Percentiles rank a stretch among this genome's conserved stretches.
Conservation (phyloP, 2,113 vertebrate species). For the Blennius ocellaris region DNA sequence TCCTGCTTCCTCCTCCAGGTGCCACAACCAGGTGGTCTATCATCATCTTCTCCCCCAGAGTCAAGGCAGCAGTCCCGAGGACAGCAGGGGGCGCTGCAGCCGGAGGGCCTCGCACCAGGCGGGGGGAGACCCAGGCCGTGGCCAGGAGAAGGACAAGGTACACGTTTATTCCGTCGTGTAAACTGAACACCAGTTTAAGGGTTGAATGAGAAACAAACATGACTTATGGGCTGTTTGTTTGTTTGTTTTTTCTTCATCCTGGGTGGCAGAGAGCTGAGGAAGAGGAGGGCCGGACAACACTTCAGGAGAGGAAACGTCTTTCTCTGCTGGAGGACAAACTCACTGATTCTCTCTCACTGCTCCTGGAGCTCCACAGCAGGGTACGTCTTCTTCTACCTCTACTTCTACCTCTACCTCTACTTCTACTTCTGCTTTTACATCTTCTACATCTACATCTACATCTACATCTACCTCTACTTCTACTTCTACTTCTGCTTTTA, state of each 20-base stretch:
- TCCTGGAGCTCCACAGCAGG: conserved; percentile 78
- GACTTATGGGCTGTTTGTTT: not conserved
- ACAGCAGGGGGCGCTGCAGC: conserved; percentile 21
- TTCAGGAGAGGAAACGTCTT: conserved; percentile 61
- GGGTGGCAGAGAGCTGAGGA: conserved; percentile 55
- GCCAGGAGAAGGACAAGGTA: conserved; percentile 16
- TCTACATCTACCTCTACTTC: too few relatives aligned
- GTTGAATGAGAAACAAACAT: too few relatives aligned
- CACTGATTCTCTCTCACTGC: conserved; percentile 72
- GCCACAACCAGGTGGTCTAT: conserved; percentile 53
- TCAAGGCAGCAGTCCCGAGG: not conserved
- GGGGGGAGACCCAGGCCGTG: conserved; percentile 13
- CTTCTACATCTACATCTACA: too few relatives aligned
- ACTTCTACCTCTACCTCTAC: too few relatives aligned
- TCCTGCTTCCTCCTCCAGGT: conserved; percentile 49
- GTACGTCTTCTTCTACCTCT: conserved; percentile 40
- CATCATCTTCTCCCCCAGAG: conserved; percentile 12
- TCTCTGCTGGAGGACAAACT: conserved; percentile 80
- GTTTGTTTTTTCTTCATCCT: not conserved
- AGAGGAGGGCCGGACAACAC: conserved; percentile 26
- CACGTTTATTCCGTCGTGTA: too few relatives aligned
- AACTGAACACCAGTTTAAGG: too few relatives aligned
- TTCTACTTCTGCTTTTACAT: too few relatives aligned
- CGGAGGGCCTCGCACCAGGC: conserved; percentile 4
- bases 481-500: too few relatives aligned